Conservation (phyloP, 1,140 invertebrate species). For the Cherax destructor region DNA sequence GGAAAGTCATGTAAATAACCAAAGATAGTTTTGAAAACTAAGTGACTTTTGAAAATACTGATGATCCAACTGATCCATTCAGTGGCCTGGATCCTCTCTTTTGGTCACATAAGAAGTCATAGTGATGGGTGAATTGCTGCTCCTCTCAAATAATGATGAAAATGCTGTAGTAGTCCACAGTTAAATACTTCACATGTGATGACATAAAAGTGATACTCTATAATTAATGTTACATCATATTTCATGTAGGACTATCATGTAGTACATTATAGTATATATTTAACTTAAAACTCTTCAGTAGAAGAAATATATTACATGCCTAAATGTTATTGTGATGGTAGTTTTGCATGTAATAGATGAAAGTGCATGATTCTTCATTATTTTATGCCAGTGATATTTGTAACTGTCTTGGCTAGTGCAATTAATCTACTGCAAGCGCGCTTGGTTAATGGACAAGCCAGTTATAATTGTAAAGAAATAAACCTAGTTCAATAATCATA, state of each 20-base stretch:
- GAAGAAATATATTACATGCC: neutral
- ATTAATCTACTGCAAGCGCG: neutral
- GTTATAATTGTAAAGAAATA: neutral
- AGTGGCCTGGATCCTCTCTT: conserved; percentile 59
- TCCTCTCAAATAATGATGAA: neutral
- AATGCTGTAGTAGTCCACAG: neutral
- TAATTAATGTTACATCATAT: neutral
- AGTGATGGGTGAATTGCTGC: neutral
- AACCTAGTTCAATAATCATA: neutral
- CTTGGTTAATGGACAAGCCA: neutral
- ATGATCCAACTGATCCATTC: conserved; percentile 59
- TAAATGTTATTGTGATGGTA: neutral
- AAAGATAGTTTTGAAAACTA: conserved; percentile 60
- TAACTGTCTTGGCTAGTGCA: conserved; percentile 1
- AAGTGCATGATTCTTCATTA: conserved; percentile 12
- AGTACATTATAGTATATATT: neutral
- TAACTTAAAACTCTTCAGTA: neutral
- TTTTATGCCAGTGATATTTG: conserved; percentile 35
- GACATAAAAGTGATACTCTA: neutral
- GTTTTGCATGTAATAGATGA: neutral
- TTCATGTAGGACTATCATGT: neutral
- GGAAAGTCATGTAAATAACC: conserved; percentile 56
- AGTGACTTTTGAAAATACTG: conserved; percentile 7
- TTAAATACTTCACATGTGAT: neutral
- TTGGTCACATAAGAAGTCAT: conserved; percentile 63